Base-by-base conservation (phyloP, 2,113 vertebrate species). In the Cheilinus undulatus region DNA sequence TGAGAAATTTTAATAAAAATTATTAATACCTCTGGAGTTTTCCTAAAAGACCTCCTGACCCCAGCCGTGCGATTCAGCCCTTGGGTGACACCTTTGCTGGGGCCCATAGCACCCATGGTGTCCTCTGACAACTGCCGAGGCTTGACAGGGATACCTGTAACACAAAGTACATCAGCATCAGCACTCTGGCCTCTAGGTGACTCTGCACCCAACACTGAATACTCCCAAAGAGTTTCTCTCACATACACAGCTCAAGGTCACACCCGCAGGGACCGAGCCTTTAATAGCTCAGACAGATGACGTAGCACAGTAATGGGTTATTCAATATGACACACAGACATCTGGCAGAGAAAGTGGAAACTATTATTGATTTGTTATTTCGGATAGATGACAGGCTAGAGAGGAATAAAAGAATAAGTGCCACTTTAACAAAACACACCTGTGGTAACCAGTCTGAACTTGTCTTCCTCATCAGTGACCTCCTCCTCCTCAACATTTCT, bases 401-500 rank as follows among this genome's bases (percentile, higher is more conserved):
- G 23, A 32, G 48, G 53, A 20, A 42, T 3, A 17, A 2, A 7
- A 78, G 53, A 34, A 11, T 5, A 17, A 68, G 40, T 23, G 27
- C 11, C 13, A 59, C 54, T 28, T 36, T 22, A n/a, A 11, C 8
- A 26, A 57, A 54, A 65, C 86, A 48, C 73, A 99, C 98, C 97
- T 71, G 98, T 99, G 1, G 98, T 99, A 74, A 99, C 98, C 87
- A 99, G 83, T 92, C 97, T 93, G 65, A 95, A 99, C 62, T 99
- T 99, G 93, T 99, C 98, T 75, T 99, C 97, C 76, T 99, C 98
- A 80, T 99, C 97, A 3, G 96, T 94, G 73, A 97, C 95, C 80
- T 99, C 97, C 67, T 99, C 97, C 82, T 99, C 98, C 76, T 99
- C 98, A 40, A 98, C 92, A 12, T 95, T 98, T 88, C 98, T 93